Percentiles rank a stretch among this genome's conserved stretches.
phyloP scores from a whole-genome alignment of 2,888 invertebrate species.

The Serrognathus titanus region DNA sequence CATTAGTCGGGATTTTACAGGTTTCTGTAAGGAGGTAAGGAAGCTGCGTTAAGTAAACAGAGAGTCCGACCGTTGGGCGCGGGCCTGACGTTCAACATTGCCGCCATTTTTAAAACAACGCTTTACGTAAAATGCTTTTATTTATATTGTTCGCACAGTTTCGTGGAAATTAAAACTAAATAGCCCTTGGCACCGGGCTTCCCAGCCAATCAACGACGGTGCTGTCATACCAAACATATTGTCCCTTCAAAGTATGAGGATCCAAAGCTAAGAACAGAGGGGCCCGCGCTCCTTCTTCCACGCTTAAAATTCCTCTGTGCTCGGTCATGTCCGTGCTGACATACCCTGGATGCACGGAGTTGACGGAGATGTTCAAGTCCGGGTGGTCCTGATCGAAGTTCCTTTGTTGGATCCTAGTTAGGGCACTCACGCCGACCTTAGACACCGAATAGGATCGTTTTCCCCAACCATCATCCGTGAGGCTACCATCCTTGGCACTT shows the following conservation, averaged over 20 bases:
- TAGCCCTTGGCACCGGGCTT: background rate
- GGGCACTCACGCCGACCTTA: conserved; percentile 69
- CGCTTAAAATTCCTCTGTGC: conserved; percentile 52
- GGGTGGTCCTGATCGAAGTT: conserved; percentile 51
- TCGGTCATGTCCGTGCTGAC: conserved; percentile 76
- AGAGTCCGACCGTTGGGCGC: too few relatives aligned
- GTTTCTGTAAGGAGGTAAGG: too few relatives aligned
- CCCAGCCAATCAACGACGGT: conserved; percentile 56
- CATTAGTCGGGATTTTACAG: too few relatives aligned
- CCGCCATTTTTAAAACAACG: too few relatives aligned
- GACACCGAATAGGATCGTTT: conserved; percentile 58
- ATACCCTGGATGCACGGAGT: conserved; percentile 73
- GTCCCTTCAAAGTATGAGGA: conserved; percentile 57
- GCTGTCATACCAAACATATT: conserved; percentile 62
- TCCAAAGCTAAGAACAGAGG: conserved; percentile 63
- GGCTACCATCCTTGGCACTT: conserved; percentile 9
- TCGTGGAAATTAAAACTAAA: background rate
- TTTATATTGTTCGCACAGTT: background rate
- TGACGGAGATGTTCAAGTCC: conserved; percentile 62
- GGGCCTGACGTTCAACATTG: too few relatives aligned
- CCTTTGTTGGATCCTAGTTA: conserved; percentile 66
- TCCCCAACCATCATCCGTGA: conserved; percentile 14
- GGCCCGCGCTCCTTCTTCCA: conserved; percentile 59
- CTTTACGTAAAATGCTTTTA: too few relatives aligned
- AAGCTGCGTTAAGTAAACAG: too few relatives aligned